Evolutionary conservation across 2,113 vertebrate genomes (phyloP), one percentile per base, ranked within the genome.

Genomic region (Ictalurus furcatus): DNA sequence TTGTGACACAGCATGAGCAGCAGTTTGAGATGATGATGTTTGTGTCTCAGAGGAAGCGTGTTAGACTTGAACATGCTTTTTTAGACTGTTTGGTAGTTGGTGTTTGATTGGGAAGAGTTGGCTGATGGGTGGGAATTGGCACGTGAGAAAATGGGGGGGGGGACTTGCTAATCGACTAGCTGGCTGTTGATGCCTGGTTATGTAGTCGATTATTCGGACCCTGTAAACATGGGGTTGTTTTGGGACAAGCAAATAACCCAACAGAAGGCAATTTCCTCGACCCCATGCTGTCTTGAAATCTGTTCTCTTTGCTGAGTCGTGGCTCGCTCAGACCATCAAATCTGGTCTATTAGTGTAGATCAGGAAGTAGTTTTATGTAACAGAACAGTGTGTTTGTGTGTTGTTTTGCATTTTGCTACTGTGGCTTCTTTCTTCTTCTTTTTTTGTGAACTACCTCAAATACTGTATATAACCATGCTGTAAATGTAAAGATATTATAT

Each of bases 241-340:
- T 19, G 44, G 82, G 74, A 87, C 21, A 63, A 81, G 73, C 54
- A 61, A 67, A 85, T 87, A 85, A 76, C 48, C 54, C n/a, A 37
- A 79, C 85, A 67, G 81, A 91, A 90, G 59, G 76, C 83, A 30
- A 63, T 86, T 65, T 90, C 85, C 54, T 82, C 74, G 37, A 79
- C 76, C 88, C 90, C 67, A 86, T 56, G 1, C 84, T 84, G 92
- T 90, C 91, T 80, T 86, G 84, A 92, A 87, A 90, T 85, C 87
- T 92, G 90, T 87, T 89, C 88, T n/a, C 88, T 92, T 63, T 92
- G 93, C 92, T 93, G 90, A 93, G 90, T 93, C 44, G 85, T 81
- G 89, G 65, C 91, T 83, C 74, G n/a, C 54, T 65, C 83, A 85
- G 88, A 92, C 91, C 90, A 90, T 93, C 83, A 87, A 16, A 90